A percentile compares a stretch with the other conserved stretches of the same genome.
Conservation (phyloP, 2,888 invertebrate species). For the Drosophila merina region DNA sequence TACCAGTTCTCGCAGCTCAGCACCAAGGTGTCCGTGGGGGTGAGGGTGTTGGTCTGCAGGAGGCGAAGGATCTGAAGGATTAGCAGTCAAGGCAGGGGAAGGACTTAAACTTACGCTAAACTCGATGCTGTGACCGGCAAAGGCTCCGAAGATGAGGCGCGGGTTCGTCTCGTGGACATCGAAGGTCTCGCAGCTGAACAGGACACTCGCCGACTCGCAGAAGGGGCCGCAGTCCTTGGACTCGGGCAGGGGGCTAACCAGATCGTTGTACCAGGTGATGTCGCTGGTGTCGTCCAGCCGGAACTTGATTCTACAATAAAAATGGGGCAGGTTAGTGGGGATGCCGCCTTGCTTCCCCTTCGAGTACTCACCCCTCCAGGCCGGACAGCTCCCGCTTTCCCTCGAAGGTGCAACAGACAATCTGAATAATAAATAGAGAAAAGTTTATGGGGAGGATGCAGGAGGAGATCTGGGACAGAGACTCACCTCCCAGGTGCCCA, state of each 20-base stretch:
- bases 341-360: neutral
- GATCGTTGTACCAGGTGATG: conserved; percentile 86
- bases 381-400: conserved; percentile 80
- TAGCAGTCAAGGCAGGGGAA: too few relatives aligned
- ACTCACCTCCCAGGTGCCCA: conserved; percentile 86
- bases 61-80: too few relatives aligned
- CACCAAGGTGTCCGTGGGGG: conserved; percentile 85
- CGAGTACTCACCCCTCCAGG: conserved; percentile 77
- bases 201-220: conserved; percentile 84
- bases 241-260: conserved; percentile 83
- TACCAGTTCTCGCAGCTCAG: conserved; percentile 87
- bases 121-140: conserved; percentile 88
- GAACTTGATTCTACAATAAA: conserved; percentile 82
- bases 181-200: conserved; percentile 89
- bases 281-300: conserved; percentile 87
- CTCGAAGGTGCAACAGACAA: conserved; percentile 80
- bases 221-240: conserved; percentile 78
- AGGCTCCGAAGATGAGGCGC: conserved; percentile 86
- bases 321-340: neutral
- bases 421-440: conserved; percentile 55
- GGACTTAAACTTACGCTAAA: conserved; percentile 84
- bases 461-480: neutral
- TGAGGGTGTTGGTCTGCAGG: conserved; percentile 84
- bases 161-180: conserved; percentile 84
- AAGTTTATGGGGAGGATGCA: too few relatives aligned